Conservation (phyloP, 1,140 invertebrate species). For the Pygmarrhopalites habei region DNA sequence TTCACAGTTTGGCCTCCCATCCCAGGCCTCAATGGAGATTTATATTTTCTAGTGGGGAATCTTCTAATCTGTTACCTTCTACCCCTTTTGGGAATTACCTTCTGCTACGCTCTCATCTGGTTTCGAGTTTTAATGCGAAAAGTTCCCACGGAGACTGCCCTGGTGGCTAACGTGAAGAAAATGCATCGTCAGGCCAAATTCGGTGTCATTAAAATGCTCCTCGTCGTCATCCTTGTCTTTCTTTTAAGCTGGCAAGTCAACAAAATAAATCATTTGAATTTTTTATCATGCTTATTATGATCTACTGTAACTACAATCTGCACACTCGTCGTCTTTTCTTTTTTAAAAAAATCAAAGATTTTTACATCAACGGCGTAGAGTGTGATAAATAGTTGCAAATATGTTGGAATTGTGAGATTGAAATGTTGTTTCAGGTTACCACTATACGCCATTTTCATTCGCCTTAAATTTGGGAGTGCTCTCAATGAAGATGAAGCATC, state of each 20-base stretch:
- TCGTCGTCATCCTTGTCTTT: constrained; percentile 56
- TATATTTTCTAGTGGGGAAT: constrained; percentile 54
- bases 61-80: constrained; percentile 54
- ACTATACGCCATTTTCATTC: constrained; percentile 51
- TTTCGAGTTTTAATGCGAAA: constrained; percentile 43
- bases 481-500: constrained; percentile 32
- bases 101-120: constrained; percentile 53
- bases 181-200: constrained; percentile 44
- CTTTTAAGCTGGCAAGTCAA: constrained; percentile 58
- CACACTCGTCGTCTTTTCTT: too few relatives aligned
- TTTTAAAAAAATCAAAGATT: too few relatives aligned
- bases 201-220: constrained; percentile 57
- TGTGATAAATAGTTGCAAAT: too few relatives aligned
- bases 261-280: too few relatives aligned
- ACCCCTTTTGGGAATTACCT: constrained; percentile 48
- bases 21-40: constrained; percentile 43
- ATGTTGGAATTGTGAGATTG: too few relatives aligned
- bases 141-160: constrained; percentile 44
- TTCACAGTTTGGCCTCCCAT: too few relatives aligned
- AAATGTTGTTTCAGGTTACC: too few relatives aligned
- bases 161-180: constrained; percentile 35
- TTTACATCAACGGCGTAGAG: too few relatives aligned
- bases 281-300: too few relatives aligned
- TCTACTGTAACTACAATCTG: too few relatives aligned
- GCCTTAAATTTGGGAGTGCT: constrained; percentile 43